Evolutionary conservation across 1,140 invertebrate species (phyloP).

Genomic region (Penaeus chinensis): DNA sequence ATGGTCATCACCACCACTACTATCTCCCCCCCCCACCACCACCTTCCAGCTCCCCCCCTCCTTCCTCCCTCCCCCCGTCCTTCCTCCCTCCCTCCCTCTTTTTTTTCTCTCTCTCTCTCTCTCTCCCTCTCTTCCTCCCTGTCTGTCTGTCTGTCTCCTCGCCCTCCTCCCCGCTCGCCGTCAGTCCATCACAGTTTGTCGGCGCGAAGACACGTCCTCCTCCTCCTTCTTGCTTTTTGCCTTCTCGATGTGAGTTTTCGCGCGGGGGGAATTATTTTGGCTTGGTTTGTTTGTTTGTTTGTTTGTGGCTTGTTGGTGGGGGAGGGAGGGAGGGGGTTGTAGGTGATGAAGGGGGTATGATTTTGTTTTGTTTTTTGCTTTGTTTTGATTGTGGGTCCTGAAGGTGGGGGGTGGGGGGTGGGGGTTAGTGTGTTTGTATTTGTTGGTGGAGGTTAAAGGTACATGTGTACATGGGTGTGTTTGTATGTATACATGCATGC

Average conservation of each 20-base stretch:
- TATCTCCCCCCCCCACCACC: neutral
- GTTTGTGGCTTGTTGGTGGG: no score
- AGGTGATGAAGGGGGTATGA: no score
- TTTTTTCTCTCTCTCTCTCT: neutral
- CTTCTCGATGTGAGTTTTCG: neutral
- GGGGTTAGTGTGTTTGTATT: neutral
- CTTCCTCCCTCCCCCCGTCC: neutral
- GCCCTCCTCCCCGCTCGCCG: neutral
- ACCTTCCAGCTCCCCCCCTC: neutral
- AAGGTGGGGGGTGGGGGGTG: neutral
- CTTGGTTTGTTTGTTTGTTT: no score
- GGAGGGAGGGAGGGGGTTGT: no score
- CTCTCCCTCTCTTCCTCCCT: neutral
- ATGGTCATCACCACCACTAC: neutral
- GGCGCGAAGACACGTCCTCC: neutral
- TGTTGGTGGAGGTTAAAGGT: no score
- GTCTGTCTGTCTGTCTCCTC: neutral
- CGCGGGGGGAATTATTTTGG: no score
- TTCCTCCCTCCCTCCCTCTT: neutral
- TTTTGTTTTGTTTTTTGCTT: no score
- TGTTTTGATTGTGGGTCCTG: neutral
- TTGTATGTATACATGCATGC: neutral
- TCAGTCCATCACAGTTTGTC: no score
- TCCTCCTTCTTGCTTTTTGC: neutral
- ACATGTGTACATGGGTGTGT: neutral